phyloP scores from a whole-genome alignment of 2,888 invertebrate genomes.

The Pantelozetes paolii region DNA sequence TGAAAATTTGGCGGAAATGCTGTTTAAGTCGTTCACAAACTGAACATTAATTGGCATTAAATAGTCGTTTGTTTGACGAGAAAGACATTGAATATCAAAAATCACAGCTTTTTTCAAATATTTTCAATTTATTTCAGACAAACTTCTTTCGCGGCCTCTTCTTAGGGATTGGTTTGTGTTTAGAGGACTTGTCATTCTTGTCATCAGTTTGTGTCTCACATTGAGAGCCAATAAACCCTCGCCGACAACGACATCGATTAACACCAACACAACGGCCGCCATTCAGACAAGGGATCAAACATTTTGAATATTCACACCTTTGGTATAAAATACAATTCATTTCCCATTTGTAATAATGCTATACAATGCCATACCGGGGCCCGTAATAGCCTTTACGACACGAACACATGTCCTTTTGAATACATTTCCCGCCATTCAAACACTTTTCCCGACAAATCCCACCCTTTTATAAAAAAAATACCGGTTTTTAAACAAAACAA shows the following conservation, averaged over 20 bases:
- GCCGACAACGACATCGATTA: slow-evolving; percentile 81
- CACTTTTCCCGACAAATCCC: slow-evolving; percentile 88
- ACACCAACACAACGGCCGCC: slow-evolving; percentile 84
- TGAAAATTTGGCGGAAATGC: too few species aligned
- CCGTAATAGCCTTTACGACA: slow-evolving; percentile 89
- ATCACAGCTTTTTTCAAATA: not conserved
- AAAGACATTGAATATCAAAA: not conserved
- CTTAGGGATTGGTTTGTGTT: not conserved
- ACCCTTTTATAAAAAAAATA: slow-evolving; percentile 55
- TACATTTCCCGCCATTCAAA: slow-evolving; percentile 86
- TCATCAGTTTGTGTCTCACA: slow-evolving; percentile 61
- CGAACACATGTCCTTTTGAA: slow-evolving; percentile 87
- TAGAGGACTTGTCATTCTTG: not conserved
- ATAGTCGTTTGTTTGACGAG: too few species aligned
- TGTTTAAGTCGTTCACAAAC: too few species aligned
- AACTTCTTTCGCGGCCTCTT: slow-evolving; percentile 20
- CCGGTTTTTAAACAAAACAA: slow-evolving; percentile 50
- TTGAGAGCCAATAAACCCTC: slow-evolving; percentile 78
- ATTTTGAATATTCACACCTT: slow-evolving; percentile 57
- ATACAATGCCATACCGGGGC: slow-evolving; percentile 69
- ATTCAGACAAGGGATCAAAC: slow-evolving; percentile 82
- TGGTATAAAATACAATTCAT: too few species aligned
- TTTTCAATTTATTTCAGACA: not conserved
- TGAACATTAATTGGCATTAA: too few species aligned
- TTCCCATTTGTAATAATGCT: too few species aligned